Conservation (phyloP, 2,888 invertebrate genomes). For the Ischnus inquisitorius region DNA sequence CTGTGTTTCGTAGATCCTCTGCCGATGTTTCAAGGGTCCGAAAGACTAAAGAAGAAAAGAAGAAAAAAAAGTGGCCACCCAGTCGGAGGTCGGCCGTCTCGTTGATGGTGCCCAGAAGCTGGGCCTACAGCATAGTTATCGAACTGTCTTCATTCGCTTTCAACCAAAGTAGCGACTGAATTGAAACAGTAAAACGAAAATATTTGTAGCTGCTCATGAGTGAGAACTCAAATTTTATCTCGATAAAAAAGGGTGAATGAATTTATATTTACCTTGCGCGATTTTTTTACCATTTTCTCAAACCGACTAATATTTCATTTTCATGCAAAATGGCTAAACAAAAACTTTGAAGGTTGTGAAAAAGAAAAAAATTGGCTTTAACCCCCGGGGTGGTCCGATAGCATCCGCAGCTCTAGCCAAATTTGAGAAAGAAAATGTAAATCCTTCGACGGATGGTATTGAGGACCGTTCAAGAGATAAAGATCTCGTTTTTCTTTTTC, state of each 20-base stretch:
- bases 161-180: too few relatives aligned
- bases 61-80: constrained; percentile 67
- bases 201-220: too few relatives aligned
- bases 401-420: background rate
- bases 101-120: constrained; percentile 64
- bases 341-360: background rate
- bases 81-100: constrained; percentile 59
- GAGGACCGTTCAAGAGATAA: constrained; percentile 27
- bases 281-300: too few relatives aligned
- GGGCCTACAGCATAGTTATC: too few relatives aligned
- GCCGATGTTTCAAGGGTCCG: constrained; percentile 51
- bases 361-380: constrained; percentile 1
- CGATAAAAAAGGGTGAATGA: too few relatives aligned
- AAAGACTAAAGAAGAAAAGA: background rate
- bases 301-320: too few relatives aligned
- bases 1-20: constrained; percentile 43
- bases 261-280: too few relatives aligned
- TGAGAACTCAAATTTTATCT: too few relatives aligned
- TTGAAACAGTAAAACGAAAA: too few relatives aligned
- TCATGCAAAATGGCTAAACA: background rate
- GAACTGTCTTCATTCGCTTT: too few relatives aligned
- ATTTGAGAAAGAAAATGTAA: constrained; percentile 40
- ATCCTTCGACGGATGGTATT: constrained; percentile 47
- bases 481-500: constrained; percentile 26
- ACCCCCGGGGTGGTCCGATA: background rate